Percentiles rank a stretch among this genome's conserved stretches.
These are phyloP conservation scores for Romanogobio albipinnatus DNA, from an alignment of 2,113 vertebrate genomes.

Conservation along the genomic window DNA sequence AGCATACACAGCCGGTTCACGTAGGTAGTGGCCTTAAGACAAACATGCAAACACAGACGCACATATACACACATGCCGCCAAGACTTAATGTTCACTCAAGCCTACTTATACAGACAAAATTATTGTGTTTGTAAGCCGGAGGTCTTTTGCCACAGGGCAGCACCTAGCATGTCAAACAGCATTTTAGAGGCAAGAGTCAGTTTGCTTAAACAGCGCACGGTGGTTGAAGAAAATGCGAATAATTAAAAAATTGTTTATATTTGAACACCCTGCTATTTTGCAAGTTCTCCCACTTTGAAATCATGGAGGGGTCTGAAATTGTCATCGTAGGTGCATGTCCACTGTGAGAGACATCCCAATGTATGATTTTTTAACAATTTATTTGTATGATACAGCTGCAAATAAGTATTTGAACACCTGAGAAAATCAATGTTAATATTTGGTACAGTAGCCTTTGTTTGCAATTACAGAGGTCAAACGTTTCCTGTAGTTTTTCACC, in stretches of 20 bases:
- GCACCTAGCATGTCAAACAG: conserved; percentile 42
- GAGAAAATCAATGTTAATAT: no score
- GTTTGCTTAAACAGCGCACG: conserved; percentile 9
- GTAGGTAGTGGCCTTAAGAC: conserved; percentile 27
- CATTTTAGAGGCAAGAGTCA: conserved; percentile 12
- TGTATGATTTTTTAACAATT: no score
- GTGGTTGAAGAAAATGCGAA: background rate
- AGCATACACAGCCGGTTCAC: conserved; percentile 21
- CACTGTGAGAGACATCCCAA: no score
- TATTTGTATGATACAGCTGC: no score
- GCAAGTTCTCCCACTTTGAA: no score
- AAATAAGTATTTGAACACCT: no score
- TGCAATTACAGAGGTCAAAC: no score
- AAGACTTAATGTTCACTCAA: conserved; percentile 30
- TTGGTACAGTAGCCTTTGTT: no score
- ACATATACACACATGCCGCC: conserved; percentile 35
- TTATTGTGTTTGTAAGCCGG: background rate
- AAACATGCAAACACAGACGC: conserved; percentile 28
- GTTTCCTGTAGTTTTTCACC: no score
- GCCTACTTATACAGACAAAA: conserved; percentile 8
- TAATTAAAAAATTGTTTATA: background rate
- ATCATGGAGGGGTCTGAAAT: no score
- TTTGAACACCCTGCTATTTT: no score
- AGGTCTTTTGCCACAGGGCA: conserved; percentile 1
- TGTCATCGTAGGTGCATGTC: no score